Percentiles rank a stretch among this genome's conserved stretches.
These are phyloP conservation scores for Eubucco bourcierii DNA, from an alignment of 2,113 vertebrate genomes.

Conservation along the genomic window DNA sequence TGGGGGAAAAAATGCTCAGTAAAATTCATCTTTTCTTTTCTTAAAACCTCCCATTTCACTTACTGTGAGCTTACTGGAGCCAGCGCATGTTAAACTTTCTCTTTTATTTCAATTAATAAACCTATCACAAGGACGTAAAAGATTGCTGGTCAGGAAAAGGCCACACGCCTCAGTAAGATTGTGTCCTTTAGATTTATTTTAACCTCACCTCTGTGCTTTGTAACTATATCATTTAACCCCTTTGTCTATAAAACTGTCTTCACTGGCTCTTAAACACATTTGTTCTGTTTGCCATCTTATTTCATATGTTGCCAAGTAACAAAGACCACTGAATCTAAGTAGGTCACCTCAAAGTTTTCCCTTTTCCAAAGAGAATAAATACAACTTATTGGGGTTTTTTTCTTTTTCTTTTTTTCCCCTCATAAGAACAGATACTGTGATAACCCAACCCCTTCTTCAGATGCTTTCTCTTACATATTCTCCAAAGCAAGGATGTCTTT, in stretches of 20 bases:
- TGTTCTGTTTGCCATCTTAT: slow-evolving; percentile 62
- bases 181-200: slow-evolving; percentile 60
- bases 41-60: not conserved
- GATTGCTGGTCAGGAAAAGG: slow-evolving; percentile 50
- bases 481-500: not conserved
- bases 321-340: slow-evolving; percentile 50
- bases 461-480: not conserved
- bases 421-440: not conserved
- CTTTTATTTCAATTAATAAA: slow-evolving; percentile 63
- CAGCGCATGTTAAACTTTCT: not conserved
- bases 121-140: slow-evolving; percentile 38
- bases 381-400: not conserved
- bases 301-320: slow-evolving; percentile 66
- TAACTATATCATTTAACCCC: slow-evolving; percentile 51
- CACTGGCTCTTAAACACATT: slow-evolving; percentile 18
- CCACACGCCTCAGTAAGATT: not conserved
- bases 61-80: not conserved
- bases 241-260: slow-evolving; percentile 62
- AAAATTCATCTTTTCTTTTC: not conserved
- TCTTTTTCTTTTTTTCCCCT: too few relatives aligned
- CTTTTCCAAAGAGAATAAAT: slow-evolving; percentile 50
- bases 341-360: slow-evolving; percentile 57
- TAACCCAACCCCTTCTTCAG: not conserved
- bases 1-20: not conserved
- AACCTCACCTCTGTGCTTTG: slow-evolving; percentile 50